These are phyloP conservation scores for Scaptomyza polygonia DNA, from an alignment of 2,888 invertebrate species.

Conservation along the genomic window DNA sequence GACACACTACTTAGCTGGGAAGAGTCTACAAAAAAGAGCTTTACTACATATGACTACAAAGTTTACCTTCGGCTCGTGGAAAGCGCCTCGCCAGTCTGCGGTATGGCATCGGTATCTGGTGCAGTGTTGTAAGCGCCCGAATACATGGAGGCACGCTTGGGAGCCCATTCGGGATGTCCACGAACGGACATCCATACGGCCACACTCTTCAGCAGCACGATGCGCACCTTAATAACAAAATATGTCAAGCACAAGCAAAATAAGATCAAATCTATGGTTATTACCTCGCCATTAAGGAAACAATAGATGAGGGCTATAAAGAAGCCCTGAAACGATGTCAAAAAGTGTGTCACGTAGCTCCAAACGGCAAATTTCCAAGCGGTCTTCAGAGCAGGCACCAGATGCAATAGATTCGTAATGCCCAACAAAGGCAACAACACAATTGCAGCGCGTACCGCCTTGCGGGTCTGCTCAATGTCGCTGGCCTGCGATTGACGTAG, in stretches of 20 bases:
- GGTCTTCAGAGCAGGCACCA: slow-evolving; percentile 89
- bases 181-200: slow-evolving; percentile 84
- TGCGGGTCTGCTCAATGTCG: slow-evolving; percentile 91
- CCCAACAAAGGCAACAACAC: slow-evolving; percentile 92
- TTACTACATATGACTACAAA: no score
- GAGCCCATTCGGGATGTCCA: slow-evolving; percentile 83
- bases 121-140: slow-evolving; percentile 83
- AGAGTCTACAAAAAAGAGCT: no score
- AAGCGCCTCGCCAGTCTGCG: slow-evolving; percentile 69
- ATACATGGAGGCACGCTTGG: slow-evolving; percentile 83
- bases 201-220: slow-evolving; percentile 84
- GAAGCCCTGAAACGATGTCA: slow-evolving; percentile 93
- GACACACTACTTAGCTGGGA: no score
- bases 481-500: slow-evolving; percentile 89
- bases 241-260: background rate
- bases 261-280: slow-evolving; percentile 51
- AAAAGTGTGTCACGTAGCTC: slow-evolving; percentile 91
- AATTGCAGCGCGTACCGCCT: slow-evolving; percentile 91
- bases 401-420: slow-evolving; percentile 90
- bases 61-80: slow-evolving; percentile 66
- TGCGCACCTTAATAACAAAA: slow-evolving; percentile 82
- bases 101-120: slow-evolving; percentile 82
- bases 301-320: slow-evolving; percentile 93
- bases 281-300: slow-evolving; percentile 92
- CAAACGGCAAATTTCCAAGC: slow-evolving; percentile 90